These are phyloP conservation scores for Apogon hyalosoma DNA, from an alignment of 2,797 vertebrate species.

Conservation along the genomic window DNA sequence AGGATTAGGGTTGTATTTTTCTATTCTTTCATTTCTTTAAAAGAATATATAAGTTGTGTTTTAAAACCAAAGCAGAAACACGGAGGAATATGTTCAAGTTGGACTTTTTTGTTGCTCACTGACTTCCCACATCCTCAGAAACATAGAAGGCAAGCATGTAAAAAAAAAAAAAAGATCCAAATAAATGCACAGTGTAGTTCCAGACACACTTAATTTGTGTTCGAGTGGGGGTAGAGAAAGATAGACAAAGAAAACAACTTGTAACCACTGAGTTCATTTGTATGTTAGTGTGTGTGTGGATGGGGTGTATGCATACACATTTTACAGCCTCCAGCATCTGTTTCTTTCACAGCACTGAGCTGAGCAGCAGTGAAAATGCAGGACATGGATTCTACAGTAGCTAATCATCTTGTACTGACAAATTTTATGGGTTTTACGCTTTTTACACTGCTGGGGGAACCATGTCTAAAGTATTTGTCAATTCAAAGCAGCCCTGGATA, in stretches of 20 bases:
- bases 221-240: too few species aligned
- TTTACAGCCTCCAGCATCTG: slow-evolving; percentile 40
- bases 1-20: too few species aligned
- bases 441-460: slow-evolving; percentile 17
- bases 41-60: too few species aligned
- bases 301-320: not conserved
- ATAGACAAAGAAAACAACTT: too few species aligned
- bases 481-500: slow-evolving; percentile 5
- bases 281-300: too few species aligned
- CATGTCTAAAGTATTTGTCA: slow-evolving; percentile 12
- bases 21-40: too few species aligned
- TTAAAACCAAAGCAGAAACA: slow-evolving; percentile 36
- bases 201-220: too few species aligned
- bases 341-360: slow-evolving; percentile 36
- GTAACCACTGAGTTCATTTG: too few species aligned
- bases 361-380: slow-evolving; percentile 49
- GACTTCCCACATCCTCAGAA: slow-evolving; percentile 38
- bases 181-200: too few species aligned
- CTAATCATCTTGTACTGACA: slow-evolving; percentile 51
- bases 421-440: slow-evolving; percentile 39
- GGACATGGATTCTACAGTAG: slow-evolving; percentile 43
- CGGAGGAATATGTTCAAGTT: slow-evolving; percentile 28
- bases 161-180: too few species aligned
- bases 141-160: too few species aligned
- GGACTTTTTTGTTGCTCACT: slow-evolving; percentile 42